Percentiles rank a stretch among this genome's conserved stretches.
phyloP scores from a whole-genome alignment of 2,113 vertebrate genomes.

The Cebus imitator region DNA sequence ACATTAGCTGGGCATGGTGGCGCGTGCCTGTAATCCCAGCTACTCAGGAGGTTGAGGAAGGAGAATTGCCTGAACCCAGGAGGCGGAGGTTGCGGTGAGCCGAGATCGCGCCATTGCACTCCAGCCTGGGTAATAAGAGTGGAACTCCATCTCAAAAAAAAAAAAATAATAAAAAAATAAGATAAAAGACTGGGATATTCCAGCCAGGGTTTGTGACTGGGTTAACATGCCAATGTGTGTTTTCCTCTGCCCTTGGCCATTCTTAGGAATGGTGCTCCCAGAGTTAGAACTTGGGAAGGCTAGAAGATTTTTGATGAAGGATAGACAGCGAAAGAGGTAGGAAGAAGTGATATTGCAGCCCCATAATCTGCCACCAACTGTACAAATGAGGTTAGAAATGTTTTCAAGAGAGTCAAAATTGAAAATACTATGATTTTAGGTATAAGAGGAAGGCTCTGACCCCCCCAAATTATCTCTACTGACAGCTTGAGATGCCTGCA shows the following conservation, averaged over 20 bases:
- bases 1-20: too few species aligned
- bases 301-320: neutral
- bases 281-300: neutral
- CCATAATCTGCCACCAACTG: neutral
- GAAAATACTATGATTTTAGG: neutral
- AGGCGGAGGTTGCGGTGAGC: too few species aligned
- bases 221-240: neutral
- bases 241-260: neutral
- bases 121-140: too few species aligned
- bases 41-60: too few species aligned
- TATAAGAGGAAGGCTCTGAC: neutral
- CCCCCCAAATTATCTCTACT: neutral
- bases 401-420: neutral
- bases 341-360: neutral
- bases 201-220: neutral
- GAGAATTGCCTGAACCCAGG: too few species aligned
- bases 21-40: too few species aligned
- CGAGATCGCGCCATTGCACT: too few species aligned
- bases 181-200: neutral
- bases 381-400: neutral
- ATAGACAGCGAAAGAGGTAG: neutral
- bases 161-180: too few species aligned
- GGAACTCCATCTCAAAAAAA: too few species aligned
- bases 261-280: neutral
- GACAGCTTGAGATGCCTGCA: neutral